These are phyloP conservation scores for Ormyrus rosae DNA, from an alignment of 2,888 invertebrate species.

Conservation along the genomic window DNA sequence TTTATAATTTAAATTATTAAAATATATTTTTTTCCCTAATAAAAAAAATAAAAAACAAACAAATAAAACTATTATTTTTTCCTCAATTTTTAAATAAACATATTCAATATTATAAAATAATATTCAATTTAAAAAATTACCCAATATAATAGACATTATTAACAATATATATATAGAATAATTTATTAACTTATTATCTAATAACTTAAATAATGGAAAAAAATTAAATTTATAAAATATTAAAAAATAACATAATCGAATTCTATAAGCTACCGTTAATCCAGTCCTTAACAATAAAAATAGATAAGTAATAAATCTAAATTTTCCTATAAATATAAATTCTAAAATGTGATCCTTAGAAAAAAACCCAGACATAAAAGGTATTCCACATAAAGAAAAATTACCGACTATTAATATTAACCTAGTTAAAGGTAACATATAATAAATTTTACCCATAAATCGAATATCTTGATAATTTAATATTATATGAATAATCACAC, in stretches of 20 bases:
- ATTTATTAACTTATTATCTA: conserved; percentile 36
- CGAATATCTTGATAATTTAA: conserved; percentile 84
- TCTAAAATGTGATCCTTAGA: conserved; percentile 75
- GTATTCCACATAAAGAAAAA: conserved; percentile 81
- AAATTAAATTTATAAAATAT: conserved; percentile 36
- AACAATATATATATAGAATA: background rate
- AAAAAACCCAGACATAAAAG: conserved; percentile 82
- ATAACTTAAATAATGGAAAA: conserved; percentile 48
- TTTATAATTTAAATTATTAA: conserved; percentile 71
- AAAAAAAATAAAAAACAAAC: conserved; percentile 40
- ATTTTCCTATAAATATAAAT: conserved; percentile 66
- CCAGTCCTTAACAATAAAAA: conserved; percentile 56
- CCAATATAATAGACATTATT: background rate
- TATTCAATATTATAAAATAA: background rate
- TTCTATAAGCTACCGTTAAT: conserved; percentile 63
- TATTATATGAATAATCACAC: conserved; percentile 82
- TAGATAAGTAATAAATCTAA: conserved; percentile 62
- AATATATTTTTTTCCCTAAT: conserved; percentile 62
- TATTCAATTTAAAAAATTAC: background rate
- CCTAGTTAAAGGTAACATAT: conserved; percentile 77
- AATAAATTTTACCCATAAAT: conserved; percentile 77
- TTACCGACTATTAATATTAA: conserved; percentile 79
- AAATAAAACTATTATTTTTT: conserved; percentile 46
- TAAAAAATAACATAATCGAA: conserved; percentile 64
- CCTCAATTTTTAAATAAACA: background rate